These are phyloP conservation scores for Actenoides hombroni DNA, from an alignment of 2,113 vertebrate species.

Conservation along the genomic window DNA sequence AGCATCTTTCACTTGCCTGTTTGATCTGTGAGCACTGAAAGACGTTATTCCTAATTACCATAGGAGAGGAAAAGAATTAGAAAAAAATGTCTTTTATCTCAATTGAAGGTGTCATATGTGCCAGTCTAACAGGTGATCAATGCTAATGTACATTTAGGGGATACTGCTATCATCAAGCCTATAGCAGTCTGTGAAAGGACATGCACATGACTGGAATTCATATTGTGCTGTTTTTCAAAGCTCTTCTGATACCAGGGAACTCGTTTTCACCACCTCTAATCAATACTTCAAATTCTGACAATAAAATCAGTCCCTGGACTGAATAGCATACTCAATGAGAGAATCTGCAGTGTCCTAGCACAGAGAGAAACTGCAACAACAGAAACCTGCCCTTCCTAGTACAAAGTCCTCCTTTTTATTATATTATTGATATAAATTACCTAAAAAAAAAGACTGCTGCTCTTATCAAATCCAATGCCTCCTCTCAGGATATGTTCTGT, in stretches of 20 bases:
- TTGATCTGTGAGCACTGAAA: neutral
- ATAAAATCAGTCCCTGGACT: neutral
- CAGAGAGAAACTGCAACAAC: neutral
- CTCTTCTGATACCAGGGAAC: neutral
- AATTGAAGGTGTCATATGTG: neutral
- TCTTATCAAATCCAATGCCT: neutral
- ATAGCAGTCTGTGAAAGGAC: neutral
- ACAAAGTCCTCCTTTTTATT: neutral
- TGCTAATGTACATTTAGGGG: neutral
- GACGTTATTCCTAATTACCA: neutral
- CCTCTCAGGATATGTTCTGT: neutral
- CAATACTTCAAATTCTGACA: conserved; percentile 36
- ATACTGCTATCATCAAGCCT: neutral
- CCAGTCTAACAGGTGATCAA: neutral
- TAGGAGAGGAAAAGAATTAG: neutral
- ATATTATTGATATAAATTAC: neutral
- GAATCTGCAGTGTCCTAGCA: neutral
- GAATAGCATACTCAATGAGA: neutral
- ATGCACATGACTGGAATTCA: conserved; percentile 1
- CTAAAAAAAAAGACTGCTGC: neutral
- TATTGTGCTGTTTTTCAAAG: neutral
- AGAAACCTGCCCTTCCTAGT: neutral
- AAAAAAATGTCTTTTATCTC: neutral
- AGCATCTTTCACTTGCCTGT: neutral
- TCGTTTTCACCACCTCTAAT: neutral